Conservation (phyloP, 2,113 vertebrate genomes). For the Apodemus speciosus region DNA sequence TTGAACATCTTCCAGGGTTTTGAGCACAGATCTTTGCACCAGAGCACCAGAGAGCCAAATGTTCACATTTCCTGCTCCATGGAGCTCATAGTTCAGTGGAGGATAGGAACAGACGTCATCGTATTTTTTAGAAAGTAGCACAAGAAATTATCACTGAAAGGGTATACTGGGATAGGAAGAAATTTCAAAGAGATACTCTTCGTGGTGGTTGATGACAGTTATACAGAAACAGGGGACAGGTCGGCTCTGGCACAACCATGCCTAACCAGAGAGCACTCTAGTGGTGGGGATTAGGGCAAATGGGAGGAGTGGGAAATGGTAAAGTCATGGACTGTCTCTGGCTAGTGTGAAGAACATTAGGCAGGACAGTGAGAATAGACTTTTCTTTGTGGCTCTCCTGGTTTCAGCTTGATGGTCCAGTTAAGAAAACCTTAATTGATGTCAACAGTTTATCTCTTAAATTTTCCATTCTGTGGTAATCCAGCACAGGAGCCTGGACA, state of each 20-base stretch:
- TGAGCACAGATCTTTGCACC: neutral
- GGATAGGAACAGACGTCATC: neutral
- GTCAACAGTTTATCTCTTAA: neutral
- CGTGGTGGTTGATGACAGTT: neutral
- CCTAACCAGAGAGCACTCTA: accelerated
- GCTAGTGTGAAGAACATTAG: neutral
- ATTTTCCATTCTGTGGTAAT: neutral
- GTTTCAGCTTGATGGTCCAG: neutral
- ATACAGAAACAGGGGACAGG: no score
- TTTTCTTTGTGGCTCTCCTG: neutral
- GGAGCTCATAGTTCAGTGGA: neutral
- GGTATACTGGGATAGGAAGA: neutral
- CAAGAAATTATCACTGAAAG: neutral
- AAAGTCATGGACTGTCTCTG: accelerated
- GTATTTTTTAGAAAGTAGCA: neutral
- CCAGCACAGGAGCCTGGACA: neutral
- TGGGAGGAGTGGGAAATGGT: accelerated
- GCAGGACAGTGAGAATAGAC: neutral
- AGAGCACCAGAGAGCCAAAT: no score
- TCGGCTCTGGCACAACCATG: neutral
- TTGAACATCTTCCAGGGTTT: neutral
- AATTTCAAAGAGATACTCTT: neutral
- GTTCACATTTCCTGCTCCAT: no score
- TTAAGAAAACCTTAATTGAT: neutral
- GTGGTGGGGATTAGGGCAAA: accelerated